Base-by-base conservation (phyloP, 2,113 vertebrate genomes). In the Pteruthius melanotis region DNA sequence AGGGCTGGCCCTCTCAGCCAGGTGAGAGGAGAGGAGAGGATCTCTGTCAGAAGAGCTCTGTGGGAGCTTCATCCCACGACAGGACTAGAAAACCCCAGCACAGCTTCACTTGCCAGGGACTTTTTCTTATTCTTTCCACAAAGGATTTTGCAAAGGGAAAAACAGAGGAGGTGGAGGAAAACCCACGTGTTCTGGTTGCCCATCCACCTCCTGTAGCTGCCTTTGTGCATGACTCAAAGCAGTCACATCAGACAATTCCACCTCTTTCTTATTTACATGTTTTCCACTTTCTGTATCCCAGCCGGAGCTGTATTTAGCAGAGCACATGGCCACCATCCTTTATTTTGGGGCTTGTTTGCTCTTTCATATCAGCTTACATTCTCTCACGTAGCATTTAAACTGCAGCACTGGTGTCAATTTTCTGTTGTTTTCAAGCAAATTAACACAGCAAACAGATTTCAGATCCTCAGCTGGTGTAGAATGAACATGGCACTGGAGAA, bases 341-440 rank as follows among this genome's bases (percentile, higher is more conserved):
- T 79, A 21, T 65, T 87, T 75, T 45, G 21, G 28, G 35, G 15
- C 5, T 7, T 11, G 11, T 18, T 69, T 66, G 59, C 35, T 78
- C 61, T 94, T 91, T 90, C 66, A 49, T 47, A 54, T 54, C 42
- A 66, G 64, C 44, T 80, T 80, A 54, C 71, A 40, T 79, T 82
- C 40, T 79, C 49, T 66, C 77, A 60, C 1, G 1, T 45, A 75
- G 40, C 66, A 64, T 89, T 91, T 72, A 84, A 91, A 66, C 56
- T 69, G 39, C 57, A 83, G 87, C 64, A 61, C 24, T 85, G 42
- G 64, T 88, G 86, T 94, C 90, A 90, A 63, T 84, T 95, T 54
- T 83, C 90, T 93, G 82, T 50, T 94, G 87, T 93, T 92, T 95
- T 90, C 88, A 85, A 93, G 85, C 4, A 15, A 87, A 92, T 92